Evolutionary conservation across 2,888 invertebrate species (phyloP).

Genomic region (Beris chalybata): DNA sequence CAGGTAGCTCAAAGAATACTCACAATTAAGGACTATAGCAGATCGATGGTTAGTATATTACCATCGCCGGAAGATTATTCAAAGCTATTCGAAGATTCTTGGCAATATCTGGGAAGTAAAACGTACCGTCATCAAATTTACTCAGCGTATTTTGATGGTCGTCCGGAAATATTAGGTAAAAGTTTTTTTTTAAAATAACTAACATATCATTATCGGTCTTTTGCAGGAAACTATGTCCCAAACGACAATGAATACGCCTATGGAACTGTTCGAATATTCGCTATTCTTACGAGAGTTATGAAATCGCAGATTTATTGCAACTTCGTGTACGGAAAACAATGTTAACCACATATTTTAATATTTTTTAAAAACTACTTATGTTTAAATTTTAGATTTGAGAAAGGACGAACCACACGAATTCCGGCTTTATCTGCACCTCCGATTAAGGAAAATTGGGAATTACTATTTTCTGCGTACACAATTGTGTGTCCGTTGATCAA

Average conservation of each 20-base stretch:
- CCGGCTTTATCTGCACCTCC: constrained; percentile 51
- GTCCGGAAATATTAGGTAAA: constrained; percentile 50
- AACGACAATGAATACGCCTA: constrained; percentile 39
- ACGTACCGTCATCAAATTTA: constrained; percentile 50
- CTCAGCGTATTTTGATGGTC: constrained; percentile 55
- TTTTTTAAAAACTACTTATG: too few species aligned
- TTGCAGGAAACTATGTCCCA: constrained; percentile 19
- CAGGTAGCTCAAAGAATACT: too few species aligned
- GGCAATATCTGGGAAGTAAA: constrained; percentile 49
- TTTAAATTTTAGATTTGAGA: constrained; percentile 43
- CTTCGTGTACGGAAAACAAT: constrained; percentile 43
- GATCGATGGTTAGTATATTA: too few species aligned
- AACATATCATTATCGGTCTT: not conserved
- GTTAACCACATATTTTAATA: not conserved
- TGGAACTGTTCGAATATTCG: constrained; percentile 50
- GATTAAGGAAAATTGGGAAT: constrained; percentile 57
- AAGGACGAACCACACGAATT: constrained; percentile 46
- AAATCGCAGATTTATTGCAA: constrained; percentile 46
- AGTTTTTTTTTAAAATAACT: not conserved
- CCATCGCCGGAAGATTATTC: too few species aligned
- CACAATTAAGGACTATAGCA: too few species aligned
- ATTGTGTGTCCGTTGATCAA: constrained; percentile 51
- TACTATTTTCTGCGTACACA: constrained; percentile 56
- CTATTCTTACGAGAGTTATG: constrained; percentile 46
- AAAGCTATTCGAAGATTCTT: constrained; percentile 31